These are phyloP conservation scores for Amphibalanus amphitrite DNA, from an alignment of 1,140 invertebrate genomes.

Conservation along the genomic window DNA sequence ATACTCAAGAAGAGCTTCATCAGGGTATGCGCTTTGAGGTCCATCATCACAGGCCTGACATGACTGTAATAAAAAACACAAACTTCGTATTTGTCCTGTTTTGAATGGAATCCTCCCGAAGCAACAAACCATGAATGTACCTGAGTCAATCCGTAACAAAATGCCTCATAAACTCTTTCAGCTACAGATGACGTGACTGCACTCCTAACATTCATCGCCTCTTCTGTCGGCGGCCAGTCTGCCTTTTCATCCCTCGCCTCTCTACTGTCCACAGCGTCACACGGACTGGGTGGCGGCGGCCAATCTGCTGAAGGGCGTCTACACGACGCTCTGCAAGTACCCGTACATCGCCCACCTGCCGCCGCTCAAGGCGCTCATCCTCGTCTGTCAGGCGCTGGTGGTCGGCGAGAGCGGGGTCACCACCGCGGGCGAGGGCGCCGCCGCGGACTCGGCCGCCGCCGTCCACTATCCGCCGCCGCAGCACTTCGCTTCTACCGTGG, in stretches of 20 bases:
- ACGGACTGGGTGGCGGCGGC: slow-evolving; percentile 93
- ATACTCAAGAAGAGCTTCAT: slow-evolving; percentile 90
- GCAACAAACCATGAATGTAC: no score
- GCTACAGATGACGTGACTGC: no score
- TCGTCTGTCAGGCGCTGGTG: slow-evolving; percentile 66
- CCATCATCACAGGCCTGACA: no score
- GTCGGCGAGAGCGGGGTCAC: slow-evolving; percentile 37
- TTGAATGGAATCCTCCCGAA: no score
- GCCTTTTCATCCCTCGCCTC: background rate
- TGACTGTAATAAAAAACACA: no score
- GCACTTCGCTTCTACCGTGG: slow-evolving; percentile 89
- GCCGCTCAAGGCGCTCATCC: slow-evolving; percentile 75
- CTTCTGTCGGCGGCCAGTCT: background rate
- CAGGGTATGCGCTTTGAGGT: slow-evolving; percentile 44
- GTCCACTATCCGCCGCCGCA: slow-evolving; percentile 76
- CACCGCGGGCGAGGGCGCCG: slow-evolving; percentile 22
- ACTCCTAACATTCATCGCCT: no score
- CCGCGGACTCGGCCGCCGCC: slow-evolving; percentile 22
- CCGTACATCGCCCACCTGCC: slow-evolving; percentile 93
- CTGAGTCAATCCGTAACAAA: background rate
- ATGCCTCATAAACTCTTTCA: no score
- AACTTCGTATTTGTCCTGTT: no score
- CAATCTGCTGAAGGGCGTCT: slow-evolving; percentile 79
- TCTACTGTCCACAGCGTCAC: slow-evolving; percentile 43
- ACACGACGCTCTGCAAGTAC: slow-evolving; percentile 77